Evolutionary conservation across 1,140 invertebrate genomes (phyloP).

Genomic region (Bombus impatiens): DNA sequence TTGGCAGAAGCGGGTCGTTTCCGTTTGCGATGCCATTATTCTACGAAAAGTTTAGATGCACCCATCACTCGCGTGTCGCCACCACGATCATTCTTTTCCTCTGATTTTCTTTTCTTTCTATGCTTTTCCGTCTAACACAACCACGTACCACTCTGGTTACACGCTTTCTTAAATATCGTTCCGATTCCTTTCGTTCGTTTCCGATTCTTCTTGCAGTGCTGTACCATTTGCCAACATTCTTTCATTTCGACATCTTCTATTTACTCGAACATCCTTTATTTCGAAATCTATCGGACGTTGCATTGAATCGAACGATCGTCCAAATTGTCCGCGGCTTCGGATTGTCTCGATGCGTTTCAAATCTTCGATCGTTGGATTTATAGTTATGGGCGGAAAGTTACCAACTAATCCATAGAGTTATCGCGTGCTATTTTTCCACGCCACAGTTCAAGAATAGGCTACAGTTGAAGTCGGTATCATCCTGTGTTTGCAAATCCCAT

Average conservation of each 20-base stretch:
- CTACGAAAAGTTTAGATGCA: slow-evolving; percentile 55
- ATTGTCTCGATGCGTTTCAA: neutral
- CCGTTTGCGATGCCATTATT: slow-evolving; percentile 57
- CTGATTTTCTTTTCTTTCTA: neutral
- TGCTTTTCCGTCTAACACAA: neutral
- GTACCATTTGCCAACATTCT: neutral
- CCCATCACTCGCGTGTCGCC: slow-evolving; percentile 32
- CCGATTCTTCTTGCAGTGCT: neutral
- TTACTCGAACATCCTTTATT: neutral
- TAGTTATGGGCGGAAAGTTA: neutral
- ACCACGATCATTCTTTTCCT: slow-evolving; percentile 8
- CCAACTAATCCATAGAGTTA: neutral
- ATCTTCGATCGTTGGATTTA: neutral
- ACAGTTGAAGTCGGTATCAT: no score
- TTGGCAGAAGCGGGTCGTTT: slow-evolving; percentile 27
- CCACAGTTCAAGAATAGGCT: no score
- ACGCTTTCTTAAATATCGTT: slow-evolving; percentile 1
- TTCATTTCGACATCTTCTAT: neutral
- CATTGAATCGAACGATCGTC: neutral
- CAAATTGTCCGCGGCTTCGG: neutral
- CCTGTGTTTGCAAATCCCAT: no score
- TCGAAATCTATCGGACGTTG: neutral
- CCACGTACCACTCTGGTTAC: no score
- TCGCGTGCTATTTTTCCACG: neutral
- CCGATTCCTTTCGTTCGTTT: neutral